Conservation (phyloP, 2,888 invertebrate genomes). For the Drosophila lutescens region DNA sequence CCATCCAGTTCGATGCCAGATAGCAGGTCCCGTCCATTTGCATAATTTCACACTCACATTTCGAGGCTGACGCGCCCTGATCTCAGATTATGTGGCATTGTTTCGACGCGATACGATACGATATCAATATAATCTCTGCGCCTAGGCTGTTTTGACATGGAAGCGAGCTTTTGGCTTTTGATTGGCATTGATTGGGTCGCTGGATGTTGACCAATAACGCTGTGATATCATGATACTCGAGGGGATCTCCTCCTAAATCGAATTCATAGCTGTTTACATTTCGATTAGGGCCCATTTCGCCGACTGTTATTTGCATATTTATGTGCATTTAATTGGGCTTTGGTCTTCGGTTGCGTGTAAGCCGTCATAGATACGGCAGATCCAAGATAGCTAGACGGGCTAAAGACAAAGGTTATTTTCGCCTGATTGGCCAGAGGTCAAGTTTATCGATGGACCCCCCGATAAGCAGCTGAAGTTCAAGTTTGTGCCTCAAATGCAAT, state of each 20-base stretch:
- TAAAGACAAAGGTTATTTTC: conserved; percentile 17
- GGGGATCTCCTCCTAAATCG: conserved; percentile 53
- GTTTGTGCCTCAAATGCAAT: conserved; percentile 39
- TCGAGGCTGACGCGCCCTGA: conserved; percentile 46
- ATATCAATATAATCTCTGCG: conserved; percentile 36
- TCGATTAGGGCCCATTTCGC: conserved; percentile 69
- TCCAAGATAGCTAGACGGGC: not conserved
- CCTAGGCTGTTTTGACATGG: conserved; percentile 70
- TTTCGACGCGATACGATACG: conserved; percentile 19
- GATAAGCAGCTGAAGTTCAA: conserved; percentile 63
- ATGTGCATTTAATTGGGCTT: conserved; percentile 75
- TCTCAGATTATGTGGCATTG: conserved; percentile 24
- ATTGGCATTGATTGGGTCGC: conserved; percentile 65
- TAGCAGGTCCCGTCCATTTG: conserved; percentile 54
- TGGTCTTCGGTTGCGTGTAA: conserved; percentile 42
- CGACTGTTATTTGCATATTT: conserved; percentile 68
- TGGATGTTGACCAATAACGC: conserved; percentile 39
- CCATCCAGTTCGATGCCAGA: conserved; percentile 31
- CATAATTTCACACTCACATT: conserved; percentile 77
- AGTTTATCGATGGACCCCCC: conserved; percentile 37
- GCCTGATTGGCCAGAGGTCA: conserved; percentile 70
- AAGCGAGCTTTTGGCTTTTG: conserved; percentile 67
- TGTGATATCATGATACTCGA: conserved; percentile 50
- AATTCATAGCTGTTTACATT: conserved; percentile 74
- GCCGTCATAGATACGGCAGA: conserved; percentile 44